Base-by-base conservation (phyloP, 2,113 vertebrate genomes). In the Amphilophus citrinellus region DNA sequence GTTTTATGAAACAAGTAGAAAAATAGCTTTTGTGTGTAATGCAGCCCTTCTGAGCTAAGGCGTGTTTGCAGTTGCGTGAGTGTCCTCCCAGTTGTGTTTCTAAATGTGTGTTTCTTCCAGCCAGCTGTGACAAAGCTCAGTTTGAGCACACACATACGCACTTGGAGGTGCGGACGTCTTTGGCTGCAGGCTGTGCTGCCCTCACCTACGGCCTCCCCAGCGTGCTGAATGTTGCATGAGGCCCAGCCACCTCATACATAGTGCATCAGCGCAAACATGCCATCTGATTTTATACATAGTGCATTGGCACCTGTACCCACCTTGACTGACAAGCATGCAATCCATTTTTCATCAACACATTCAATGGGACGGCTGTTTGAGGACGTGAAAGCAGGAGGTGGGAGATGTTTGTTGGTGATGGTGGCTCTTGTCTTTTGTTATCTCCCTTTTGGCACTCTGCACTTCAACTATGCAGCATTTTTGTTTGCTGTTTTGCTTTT, bases 321-420 rank as follows among this genome's bases (percentile, higher is more conserved):
- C 95, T 93, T 93, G 91, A 86, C 96, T 96, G 95, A 95, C 93
- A 84, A 86, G 61, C 59, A 88, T 88, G 92, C 88, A 88, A 96
- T 97, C 94, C 94, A 96, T 97, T 96, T 97, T 97, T 97, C 95
- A 97, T 97, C 96, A 95, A 92, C 91, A 62, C 82, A 61, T 88
- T 73, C 86, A 35, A 50, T 22, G 83, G 86, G 86, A 80, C 17
- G 27, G 32, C 77, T 82, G 35, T 81, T 80, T 85, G 62, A 89
- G 90, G 92, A 90, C 88, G 87, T 60, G 58, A 47, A 53, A 37
- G 68, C 53, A 10, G 57, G 66, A 68, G 44, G 18, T 4, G 32
- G 11, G 68, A 27, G 17, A n/a, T 20, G 32, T 76, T 61, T 63
- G 82, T 78, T 17, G 68, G 47, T 50, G 68, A 13, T 73, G 47